Conservation (phyloP, 2,888 invertebrate species). For the Rosalia funebris region DNA sequence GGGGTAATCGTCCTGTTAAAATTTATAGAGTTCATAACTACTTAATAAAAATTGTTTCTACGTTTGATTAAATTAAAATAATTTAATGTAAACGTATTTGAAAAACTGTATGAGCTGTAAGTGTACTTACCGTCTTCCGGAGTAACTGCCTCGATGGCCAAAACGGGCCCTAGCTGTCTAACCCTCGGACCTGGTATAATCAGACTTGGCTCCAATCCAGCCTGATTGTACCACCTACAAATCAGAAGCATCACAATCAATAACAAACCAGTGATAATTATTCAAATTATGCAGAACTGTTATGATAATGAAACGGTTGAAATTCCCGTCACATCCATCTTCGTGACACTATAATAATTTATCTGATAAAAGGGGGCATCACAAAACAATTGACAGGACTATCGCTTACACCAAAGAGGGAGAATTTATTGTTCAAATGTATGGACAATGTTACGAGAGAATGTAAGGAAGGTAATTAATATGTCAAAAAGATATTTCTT, state of each 20-base stretch:
- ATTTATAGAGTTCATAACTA: too few relatives aligned
- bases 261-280: conserved; percentile 8
- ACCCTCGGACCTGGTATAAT: conserved; percentile 73
- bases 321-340: conserved; percentile 7
- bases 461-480: too few relatives aligned
- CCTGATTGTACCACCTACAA: conserved; percentile 75
- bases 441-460: too few relatives aligned
- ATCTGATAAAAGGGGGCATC: background rate
- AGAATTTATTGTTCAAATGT: background rate
- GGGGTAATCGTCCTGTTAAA: too few relatives aligned
- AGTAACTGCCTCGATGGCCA: conserved; percentile 77
- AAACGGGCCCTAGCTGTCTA: conserved; percentile 73
- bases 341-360: background rate
- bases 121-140: conserved; percentile 70
- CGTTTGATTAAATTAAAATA: too few relatives aligned
- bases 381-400: conserved; percentile 6
- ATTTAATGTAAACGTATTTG: too few relatives aligned
- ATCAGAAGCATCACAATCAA: conserved; percentile 20
- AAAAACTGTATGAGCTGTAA: too few relatives aligned
- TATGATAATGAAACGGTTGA: conserved; percentile 2
- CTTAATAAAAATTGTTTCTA: too few relatives aligned
- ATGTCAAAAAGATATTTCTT: too few relatives aligned
- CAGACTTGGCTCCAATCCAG: conserved; percentile 72
- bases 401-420: conserved; percentile 2
- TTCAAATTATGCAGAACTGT: conserved; percentile 6